Conservation (phyloP, 2,888 invertebrate species). For the Trilocha varians region DNA sequence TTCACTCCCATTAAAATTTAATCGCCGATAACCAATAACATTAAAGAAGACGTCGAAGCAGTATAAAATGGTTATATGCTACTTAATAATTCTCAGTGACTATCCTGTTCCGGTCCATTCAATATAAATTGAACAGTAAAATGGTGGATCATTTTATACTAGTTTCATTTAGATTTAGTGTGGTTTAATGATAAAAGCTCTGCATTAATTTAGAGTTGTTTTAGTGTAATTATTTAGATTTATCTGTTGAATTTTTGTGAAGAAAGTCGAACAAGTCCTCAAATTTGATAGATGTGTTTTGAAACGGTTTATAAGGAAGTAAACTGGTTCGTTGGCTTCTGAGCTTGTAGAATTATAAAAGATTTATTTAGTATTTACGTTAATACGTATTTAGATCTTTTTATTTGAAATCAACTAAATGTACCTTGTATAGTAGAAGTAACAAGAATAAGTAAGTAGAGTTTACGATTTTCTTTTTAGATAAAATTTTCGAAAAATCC, state of each 20-base stretch:
- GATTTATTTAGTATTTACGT: too few species aligned
- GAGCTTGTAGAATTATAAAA: too few species aligned
- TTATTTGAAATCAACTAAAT: too few species aligned
- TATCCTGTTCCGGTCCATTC: not conserved
- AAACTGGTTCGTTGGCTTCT: too few species aligned
- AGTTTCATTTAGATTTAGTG: not conserved
- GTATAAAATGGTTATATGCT: constrained; percentile 5
- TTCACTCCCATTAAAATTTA: constrained; percentile 7
- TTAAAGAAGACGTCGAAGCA: constrained; percentile 4
- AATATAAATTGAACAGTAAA: not conserved
- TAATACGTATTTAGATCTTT: too few species aligned
- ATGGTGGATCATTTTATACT: not conserved
- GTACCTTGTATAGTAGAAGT: too few species aligned
- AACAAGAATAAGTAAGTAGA: too few species aligned
- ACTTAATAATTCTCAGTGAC: not conserved
- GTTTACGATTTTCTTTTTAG: too few species aligned
- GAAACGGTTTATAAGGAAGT: too few species aligned
- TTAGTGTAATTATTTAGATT: not conserved
- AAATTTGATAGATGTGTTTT: not conserved
- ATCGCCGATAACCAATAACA: constrained; percentile 4
- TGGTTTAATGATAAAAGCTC: not conserved
- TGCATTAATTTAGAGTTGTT: not conserved
- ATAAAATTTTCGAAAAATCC: too few species aligned
- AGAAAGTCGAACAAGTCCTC: not conserved
- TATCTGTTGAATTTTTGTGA: not conserved